Evolutionary conservation across 92 coral and sea anemone species (phyloP).

Genomic region (Pocillopora meandrina): DNA sequence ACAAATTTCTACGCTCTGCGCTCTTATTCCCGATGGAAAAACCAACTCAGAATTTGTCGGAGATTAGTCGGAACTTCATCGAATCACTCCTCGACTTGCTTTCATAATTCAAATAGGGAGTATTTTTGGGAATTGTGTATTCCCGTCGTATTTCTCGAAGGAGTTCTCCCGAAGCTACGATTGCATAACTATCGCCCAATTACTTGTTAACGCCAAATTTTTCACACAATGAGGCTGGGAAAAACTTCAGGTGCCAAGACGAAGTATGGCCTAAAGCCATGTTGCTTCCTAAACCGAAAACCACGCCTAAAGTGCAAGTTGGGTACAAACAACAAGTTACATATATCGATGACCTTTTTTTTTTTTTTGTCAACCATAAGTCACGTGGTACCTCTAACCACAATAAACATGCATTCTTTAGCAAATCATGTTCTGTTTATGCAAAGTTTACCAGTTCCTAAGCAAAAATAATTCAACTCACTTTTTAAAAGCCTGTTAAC

Average conservation of each 20-base stretch:
- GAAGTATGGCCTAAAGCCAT: too few species aligned
- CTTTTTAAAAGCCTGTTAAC: conserved; percentile 66
- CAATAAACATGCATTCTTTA: conserved; percentile 11
- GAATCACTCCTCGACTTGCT: too few species aligned
- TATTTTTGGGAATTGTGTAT: too few species aligned
- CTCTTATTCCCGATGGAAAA: background rate
- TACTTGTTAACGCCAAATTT: too few species aligned
- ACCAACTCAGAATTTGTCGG: background rate
- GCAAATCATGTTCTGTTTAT: conserved; percentile 14
- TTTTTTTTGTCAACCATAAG: conserved; percentile 55
- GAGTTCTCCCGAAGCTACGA: too few species aligned
- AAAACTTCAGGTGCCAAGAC: too few species aligned
- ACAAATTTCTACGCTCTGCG: too few species aligned
- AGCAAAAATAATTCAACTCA: conserved; percentile 51
- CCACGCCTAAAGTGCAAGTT: background rate
- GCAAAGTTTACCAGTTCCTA: conserved; percentile 29
- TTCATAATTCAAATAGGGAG: too few species aligned
- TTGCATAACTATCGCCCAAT: too few species aligned
- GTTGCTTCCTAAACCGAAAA: too few species aligned
- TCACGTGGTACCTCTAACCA: conserved; percentile 72
- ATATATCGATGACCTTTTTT: background rate
- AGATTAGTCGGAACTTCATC: background rate
- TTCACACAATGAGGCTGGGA: too few species aligned
- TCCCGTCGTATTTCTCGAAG: too few species aligned
- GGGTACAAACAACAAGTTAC: background rate